Conservation (phyloP, 2,797 vertebrate species). For the Xyrichtys novacula region DNA sequence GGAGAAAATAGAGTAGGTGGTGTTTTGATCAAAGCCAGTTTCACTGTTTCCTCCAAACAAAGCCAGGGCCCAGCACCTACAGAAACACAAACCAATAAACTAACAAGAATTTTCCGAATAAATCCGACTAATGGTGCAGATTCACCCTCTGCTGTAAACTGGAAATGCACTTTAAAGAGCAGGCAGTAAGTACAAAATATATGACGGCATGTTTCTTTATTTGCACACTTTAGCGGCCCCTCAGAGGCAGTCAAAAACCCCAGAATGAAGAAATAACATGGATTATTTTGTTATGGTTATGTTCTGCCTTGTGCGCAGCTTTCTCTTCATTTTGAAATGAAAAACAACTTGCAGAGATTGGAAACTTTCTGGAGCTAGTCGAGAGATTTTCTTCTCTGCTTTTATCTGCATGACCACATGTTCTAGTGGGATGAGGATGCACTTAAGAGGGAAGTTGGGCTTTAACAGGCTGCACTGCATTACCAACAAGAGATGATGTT, state of each 20-base stretch:
- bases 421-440: constrained; percentile 12
- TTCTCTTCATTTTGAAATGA: constrained; percentile 31
- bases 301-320: neutral
- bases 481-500: constrained; percentile 1
- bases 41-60: constrained; percentile 97
- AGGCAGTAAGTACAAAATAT: constrained; percentile 15
- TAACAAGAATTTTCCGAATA: neutral
- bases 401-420: constrained; percentile 39
- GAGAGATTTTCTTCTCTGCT: constrained; percentile 22
- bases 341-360: constrained; percentile 30
- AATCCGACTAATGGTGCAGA: neutral
- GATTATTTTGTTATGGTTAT: neutral
- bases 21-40: constrained; percentile 96
- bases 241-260: neutral
- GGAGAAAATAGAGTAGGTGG: constrained; percentile 96
- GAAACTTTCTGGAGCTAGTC: constrained; percentile 7
- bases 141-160: constrained; percentile 4
- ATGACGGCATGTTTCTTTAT: constrained; percentile 27
- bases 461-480: constrained; percentile 8
- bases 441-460: constrained; percentile 2
- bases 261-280: constrained; percentile 17
- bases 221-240: constrained; percentile 13
- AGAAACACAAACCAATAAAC: constrained; percentile 34
- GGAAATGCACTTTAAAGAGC: constrained; percentile 11
- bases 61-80: constrained; percentile 95